Conservation (phyloP, 2,113 vertebrate species). For the Sturnus vulgaris region DNA sequence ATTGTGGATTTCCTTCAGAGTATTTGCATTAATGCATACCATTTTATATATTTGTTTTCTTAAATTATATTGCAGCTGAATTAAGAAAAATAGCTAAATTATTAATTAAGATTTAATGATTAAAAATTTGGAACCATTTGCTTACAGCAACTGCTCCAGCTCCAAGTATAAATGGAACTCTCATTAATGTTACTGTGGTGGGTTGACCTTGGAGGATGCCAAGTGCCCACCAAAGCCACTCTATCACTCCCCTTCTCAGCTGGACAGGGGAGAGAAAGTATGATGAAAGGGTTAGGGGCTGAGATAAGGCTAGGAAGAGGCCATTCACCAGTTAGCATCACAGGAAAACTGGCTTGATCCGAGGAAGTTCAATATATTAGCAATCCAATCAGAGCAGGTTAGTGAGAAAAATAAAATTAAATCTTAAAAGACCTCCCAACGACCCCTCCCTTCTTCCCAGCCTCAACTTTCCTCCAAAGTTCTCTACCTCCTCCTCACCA, state of each 20-base stretch:
- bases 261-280: background rate
- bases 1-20: background rate
- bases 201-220: background rate
- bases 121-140: background rate
- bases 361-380: background rate
- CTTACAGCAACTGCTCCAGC: background rate
- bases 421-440: background rate
- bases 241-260: background rate
- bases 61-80: background rate
- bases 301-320: background rate
- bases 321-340: background rate
- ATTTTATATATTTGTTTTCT: background rate
- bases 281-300: fast-evolving
- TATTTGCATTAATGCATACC: background rate
- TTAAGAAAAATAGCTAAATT: conserved; percentile 18
- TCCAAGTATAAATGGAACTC: background rate
- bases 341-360: background rate
- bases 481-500: background rate
- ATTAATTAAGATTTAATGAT: background rate
- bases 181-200: background rate
- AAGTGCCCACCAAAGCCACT: background rate
- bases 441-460: background rate
- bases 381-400: background rate
- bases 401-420: background rate
- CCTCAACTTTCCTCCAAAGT: background rate